These are phyloP conservation scores for Drosophila erecta DNA, from an alignment of 1,140 invertebrate species.

Conservation along the genomic window DNA sequence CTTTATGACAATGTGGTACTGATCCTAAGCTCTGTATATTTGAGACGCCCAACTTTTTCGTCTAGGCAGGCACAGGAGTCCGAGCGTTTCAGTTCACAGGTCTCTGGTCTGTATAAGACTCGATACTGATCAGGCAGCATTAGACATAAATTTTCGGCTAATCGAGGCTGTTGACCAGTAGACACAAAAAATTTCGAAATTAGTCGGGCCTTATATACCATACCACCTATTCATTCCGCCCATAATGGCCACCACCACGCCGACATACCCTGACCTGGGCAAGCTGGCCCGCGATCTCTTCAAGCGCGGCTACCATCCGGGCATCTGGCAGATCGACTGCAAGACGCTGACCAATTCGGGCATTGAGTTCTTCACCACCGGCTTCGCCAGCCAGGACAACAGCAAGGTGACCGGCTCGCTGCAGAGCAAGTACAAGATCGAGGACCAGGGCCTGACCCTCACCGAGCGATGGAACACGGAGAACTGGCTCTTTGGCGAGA, in stretches of 20 bases:
- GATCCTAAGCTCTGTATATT: too few relatives aligned
- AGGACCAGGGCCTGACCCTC: slow-evolving; percentile 56
- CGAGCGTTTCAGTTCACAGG: slow-evolving; percentile 6
- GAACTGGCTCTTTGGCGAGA: slow-evolving; percentile 61
- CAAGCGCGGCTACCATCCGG: slow-evolving; percentile 61
- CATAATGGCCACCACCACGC: slow-evolving; percentile 49
- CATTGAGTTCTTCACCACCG: slow-evolving; percentile 59
- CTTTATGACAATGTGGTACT: too few relatives aligned
- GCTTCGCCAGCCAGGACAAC: slow-evolving; percentile 55
- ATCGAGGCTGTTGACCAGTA: not conserved
- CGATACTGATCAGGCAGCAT: not conserved
- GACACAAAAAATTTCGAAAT: slow-evolving; percentile 40
- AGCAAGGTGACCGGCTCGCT: slow-evolving; percentile 57
- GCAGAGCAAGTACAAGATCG: slow-evolving; percentile 67
- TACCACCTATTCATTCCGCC: slow-evolving; percentile 36
- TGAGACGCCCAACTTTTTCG: too few relatives aligned
- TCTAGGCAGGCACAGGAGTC: not conserved
- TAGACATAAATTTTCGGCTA: slow-evolving; percentile 27
- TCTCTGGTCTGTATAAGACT: not conserved
- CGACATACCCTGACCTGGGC: slow-evolving; percentile 60
- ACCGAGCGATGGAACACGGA: slow-evolving; percentile 71
- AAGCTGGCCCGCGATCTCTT: slow-evolving; percentile 62
- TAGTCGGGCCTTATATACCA: slow-evolving; percentile 21
- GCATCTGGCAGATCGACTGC: slow-evolving; percentile 70
- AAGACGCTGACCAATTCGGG: slow-evolving; percentile 51